Base-by-base conservation (phyloP, 2,888 invertebrate species). In the Cryptosula pallasiana region DNA sequence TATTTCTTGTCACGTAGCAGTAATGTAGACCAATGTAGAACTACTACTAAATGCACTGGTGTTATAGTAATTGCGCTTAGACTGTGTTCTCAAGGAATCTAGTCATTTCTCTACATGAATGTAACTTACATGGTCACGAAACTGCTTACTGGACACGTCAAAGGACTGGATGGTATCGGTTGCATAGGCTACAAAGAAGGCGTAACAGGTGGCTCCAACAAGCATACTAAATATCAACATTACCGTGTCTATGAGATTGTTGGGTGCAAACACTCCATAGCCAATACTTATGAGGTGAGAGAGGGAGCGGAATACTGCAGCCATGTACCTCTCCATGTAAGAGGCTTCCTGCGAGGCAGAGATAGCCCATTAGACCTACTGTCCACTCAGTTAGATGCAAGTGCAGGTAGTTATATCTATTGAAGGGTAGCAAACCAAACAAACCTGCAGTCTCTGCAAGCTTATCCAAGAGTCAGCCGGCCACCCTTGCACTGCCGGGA, bases 261-360 rank as follows among this genome's bases (percentile, higher is more conserved):
- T 96, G 72, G 97, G 97, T 75, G 97, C 96, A 87, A 96, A 97
- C 84, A 96, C 90, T 79, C 97, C 97, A 86, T 97, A 97, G 78
- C 97, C 97, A 86, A 97, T 97, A 88, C 96, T 97, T 82, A 97
- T 89, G 97, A 97, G 97, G 86, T 97, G 97, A 35, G 97, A 97
- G 93, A 97, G 94, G 75, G 97, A 97, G 86, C 97, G 97, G 88
- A 97, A 97, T 80, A 97, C 88, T 76, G 96, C 95, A 95, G 96
- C 97, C 74, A 96, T 96, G 87, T 97, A 97, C 87, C 97, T 97
- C 86, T 96, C 95, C 83, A 95, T 88, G 97, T 97, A 97, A 86
- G 92, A 93, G 75, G 95, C 92, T 83, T 95, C 93, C 96, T 97
- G 88, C 25, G 88, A 88, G 5, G n/a, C n/a, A n/a, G n/a, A n/a